Evolutionary conservation across 2,888 invertebrate genomes (phyloP).

Genomic region (Spilarctia lutea): DNA sequence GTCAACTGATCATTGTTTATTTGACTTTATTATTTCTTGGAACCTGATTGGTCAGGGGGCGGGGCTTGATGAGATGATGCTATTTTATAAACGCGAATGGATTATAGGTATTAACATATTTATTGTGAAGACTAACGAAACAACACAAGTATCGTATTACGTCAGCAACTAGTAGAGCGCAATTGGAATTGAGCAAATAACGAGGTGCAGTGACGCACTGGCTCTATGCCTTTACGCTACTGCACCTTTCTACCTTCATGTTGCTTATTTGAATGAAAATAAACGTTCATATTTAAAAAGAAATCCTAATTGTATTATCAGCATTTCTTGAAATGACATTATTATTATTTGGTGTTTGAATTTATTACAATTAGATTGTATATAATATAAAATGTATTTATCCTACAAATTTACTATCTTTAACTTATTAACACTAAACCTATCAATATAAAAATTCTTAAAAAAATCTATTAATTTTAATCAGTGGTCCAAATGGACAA

Average conservation of each 20-base stretch:
- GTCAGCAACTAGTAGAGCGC: too few relatives aligned
- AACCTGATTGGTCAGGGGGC: too few relatives aligned
- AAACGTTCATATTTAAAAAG: background rate
- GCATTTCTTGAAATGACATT: background rate
- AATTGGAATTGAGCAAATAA: background rate
- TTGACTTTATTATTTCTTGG: too few relatives aligned
- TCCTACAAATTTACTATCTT: background rate
- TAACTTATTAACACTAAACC: background rate
- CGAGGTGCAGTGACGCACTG: background rate
- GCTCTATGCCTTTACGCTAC: background rate
- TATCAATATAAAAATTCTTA: background rate
- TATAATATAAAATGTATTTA: background rate
- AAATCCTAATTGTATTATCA: background rate
- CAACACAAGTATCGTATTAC: too few relatives aligned
- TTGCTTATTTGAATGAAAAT: too few relatives aligned
- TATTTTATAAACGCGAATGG: too few relatives aligned
- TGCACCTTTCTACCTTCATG: background rate
- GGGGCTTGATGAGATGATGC: too few relatives aligned
- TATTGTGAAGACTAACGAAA: too few relatives aligned
- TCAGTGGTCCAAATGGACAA: background rate
- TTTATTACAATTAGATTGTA: background rate
- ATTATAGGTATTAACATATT: too few relatives aligned
- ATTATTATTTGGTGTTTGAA: background rate
- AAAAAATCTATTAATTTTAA: background rate
- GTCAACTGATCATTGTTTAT: too few relatives aligned